Evolutionary conservation across 1,140 invertebrate genomes (phyloP), one percentile per base, ranked within the genome.

Genomic region (Sycobia sp.): DNA sequence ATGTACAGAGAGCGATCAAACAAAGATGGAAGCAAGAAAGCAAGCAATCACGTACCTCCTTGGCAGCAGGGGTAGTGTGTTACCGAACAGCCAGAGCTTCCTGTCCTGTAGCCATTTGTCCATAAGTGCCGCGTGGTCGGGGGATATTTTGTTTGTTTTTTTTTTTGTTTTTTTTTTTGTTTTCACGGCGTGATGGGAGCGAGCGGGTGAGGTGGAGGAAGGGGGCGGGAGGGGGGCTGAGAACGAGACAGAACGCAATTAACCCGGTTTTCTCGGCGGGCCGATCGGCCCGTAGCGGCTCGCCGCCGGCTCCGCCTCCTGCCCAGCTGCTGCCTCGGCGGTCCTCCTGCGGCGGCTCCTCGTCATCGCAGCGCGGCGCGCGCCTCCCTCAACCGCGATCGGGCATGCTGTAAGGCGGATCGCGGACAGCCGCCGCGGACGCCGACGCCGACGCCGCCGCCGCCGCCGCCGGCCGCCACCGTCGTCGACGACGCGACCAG

Each of bases 81-180:
- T 92, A 75, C 91, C 91, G 78, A 92, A 90, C 77, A 93, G 88
- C 90, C 91, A 92, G 75, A 92, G 84, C 84, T 90, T 89, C 79
- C 90, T 90, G 84, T 91, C 90, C 84, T 88, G 89, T 74, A 93
- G 88, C 90, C 90, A 92, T 91, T 89, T 91, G 87, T 93, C 91
- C 91, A 92, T 93, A 36, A 44, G 53, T 16, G 54, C 25, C 7
- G 14, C 29, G 29, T 11, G 29, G 29, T 11, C 29, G 29, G 29
- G 29, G n/a, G n/a, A n/a, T n/a, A n/a, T n/a, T n/a, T n/a, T n/a
- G n/a, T n/a, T n/a, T n/a, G n/a, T n/a, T n/a, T n/a, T n/a, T n/a
- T n/a, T n/a, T n/a, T n/a, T n/a, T n/a, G n/a, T n/a, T n/a, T n/a
- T n/a, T n/a, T n/a, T n/a, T n/a, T n/a, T n/a, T n/a, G n/a, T n/a